A percentile compares a stretch with the other conserved stretches of the same genome.
Evolutionary conservation across 2,888 invertebrate species (phyloP).

Genomic region (Hybos culiciformis): DNA sequence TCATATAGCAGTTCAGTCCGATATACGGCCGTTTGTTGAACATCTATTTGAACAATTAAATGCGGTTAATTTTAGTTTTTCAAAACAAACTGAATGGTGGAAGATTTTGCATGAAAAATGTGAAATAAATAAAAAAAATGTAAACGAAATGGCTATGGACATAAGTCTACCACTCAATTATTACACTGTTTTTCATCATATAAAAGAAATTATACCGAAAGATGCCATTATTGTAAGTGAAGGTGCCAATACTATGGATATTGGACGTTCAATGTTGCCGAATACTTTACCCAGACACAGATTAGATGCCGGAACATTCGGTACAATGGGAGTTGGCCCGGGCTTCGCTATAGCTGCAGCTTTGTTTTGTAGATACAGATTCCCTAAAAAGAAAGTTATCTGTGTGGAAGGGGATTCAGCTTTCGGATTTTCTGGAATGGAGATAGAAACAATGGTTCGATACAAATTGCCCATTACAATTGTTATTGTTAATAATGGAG

Average conservation of each 20-base stretch:
- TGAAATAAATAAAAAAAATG: slow-evolving; percentile 55
- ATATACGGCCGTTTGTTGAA: slow-evolving; percentile 58
- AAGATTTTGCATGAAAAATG: slow-evolving; percentile 52
- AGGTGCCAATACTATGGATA: slow-evolving; percentile 98
- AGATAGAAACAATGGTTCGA: slow-evolving; percentile 90
- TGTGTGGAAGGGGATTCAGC: slow-evolving; percentile 96
- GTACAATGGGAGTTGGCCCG: slow-evolving; percentile 91
- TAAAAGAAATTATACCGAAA: slow-evolving; percentile 60
- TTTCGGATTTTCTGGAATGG: slow-evolving; percentile 97
- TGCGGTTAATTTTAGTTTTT: slow-evolving; percentile 44
- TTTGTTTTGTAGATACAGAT: slow-evolving; percentile 69
- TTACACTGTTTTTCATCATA: slow-evolving; percentile 78
- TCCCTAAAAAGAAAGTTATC: slow-evolving; percentile 68
- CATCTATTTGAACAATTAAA: slow-evolving; percentile 47
- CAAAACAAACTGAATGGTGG: slow-evolving; percentile 61
- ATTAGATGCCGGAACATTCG: slow-evolving; percentile 91
- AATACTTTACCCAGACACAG: slow-evolving; percentile 75
- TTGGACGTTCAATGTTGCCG: slow-evolving; percentile 77
- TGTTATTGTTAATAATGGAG: slow-evolving; percentile 89
- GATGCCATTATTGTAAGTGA: slow-evolving; percentile 89
- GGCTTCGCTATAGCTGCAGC: slow-evolving; percentile 90
- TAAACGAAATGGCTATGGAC: slow-evolving; percentile 53
- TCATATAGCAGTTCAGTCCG: slow-evolving; percentile 70
- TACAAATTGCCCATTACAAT: slow-evolving; percentile 84
- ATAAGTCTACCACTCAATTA: slow-evolving; percentile 74